These are phyloP conservation scores for Leptinotarsa defecta DNA, from an alignment of 1,140 invertebrate genomes.

Conservation along the genomic window DNA sequence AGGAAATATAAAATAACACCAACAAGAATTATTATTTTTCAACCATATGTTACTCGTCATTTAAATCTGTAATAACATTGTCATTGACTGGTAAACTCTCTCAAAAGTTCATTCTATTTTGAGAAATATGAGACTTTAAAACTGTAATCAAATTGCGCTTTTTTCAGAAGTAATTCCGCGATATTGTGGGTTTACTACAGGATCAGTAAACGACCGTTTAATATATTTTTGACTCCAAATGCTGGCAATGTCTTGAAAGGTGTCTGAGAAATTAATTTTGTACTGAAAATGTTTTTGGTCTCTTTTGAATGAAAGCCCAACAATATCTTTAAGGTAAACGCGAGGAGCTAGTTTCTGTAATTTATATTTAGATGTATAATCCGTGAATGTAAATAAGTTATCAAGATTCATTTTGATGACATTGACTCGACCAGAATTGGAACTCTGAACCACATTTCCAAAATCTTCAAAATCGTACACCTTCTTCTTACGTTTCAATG, in stretches of 20 bases:
- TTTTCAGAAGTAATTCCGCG: constrained; percentile 11
- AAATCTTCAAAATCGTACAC: constrained; percentile 25
- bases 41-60: too few species aligned
- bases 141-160: constrained; percentile 13
- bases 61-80: neutral
- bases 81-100: constrained; percentile 17
- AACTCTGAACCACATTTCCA: constrained; percentile 8
- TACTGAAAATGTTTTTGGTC: constrained; percentile 12
- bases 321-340: neutral
- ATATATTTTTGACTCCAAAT: constrained; percentile 13
- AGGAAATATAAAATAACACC: too few species aligned
- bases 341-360: constrained; percentile 9
- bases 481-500: constrained; percentile 15
- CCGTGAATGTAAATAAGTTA: constrained; percentile 4
- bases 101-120: constrained; percentile 14
- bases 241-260: neutral
- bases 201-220: neutral
- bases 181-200: constrained; percentile 10
- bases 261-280: constrained; percentile 5
- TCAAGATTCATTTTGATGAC: constrained; percentile 10
- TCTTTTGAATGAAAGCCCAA: constrained; percentile 13
- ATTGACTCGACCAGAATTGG: neutral
- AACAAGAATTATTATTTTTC: too few species aligned
- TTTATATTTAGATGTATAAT: constrained; percentile 25
- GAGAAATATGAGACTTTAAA: constrained; percentile 11